Base-by-base conservation (phyloP, 1,140 invertebrate species). In the Adoxophyes honmai region DNA sequence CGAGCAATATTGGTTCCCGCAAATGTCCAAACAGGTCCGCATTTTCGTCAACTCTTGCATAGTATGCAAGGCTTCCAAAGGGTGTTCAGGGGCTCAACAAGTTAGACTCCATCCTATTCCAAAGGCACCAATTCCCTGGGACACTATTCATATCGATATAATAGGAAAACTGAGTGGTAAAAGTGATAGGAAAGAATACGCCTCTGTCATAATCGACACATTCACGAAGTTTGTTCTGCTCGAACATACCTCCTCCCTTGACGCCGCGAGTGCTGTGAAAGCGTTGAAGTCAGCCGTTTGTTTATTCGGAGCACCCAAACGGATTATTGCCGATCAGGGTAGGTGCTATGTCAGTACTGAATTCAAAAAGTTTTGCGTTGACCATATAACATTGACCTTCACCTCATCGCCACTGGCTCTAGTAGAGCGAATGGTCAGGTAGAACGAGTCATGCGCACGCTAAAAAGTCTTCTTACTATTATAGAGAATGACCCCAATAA, bases 351-450 rank as follows among this genome's bases (percentile, higher is more conserved):
- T 38, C 4, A 38, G 36, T 38, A 13, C 36, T 13, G 36, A 38
- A 38, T 38, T 38, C 13, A 38, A 38, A 11, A 10, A 38, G 6
- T 44, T 44, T 28, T 44, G 39, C 8, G 14, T 14, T 1, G 5
- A 18, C 7, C 39, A 44, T 18, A 44, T 18, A 44, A 44, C 10
- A 44, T 44, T 1, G 39, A 44, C 18, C 38, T 15, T 15, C 64
- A 67, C 55, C 61, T 70, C n/a, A 64, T 67, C 10, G 68, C 68
- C 5, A 67, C 64, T 1, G 68, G 64, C 33, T 51, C 60, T 18
- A 59, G 58, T 38, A 39, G 60, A 18, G 65, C 57, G 6, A 66
- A 66, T 13, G 61, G 64, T 14, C 60, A 66, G n/a, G 52, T 60
- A 6, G 51, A 54, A 21, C 14, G 56, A 0, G 56, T 57, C 2